Evolutionary conservation across 2,888 invertebrate genomes (phyloP), one percentile per base, ranked within the genome.

Genomic region (Blastobasis adustella): DNA sequence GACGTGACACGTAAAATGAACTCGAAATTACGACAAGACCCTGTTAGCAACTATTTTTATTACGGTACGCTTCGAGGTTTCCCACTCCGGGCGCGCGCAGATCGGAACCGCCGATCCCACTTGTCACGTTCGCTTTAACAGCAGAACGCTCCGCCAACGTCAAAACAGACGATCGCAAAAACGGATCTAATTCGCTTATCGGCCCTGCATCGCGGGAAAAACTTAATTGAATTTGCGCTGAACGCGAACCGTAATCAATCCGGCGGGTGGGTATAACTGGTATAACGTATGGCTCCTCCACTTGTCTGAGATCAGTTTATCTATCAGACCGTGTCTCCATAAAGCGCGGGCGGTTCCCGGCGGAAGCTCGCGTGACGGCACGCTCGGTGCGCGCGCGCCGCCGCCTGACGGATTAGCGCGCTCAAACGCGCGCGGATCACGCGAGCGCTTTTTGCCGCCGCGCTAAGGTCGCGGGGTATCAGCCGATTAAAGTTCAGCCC

Each of bases 311-410:
- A 68, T 71, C 68, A 66, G 62, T 63, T 65, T 64, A 59, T 63
- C 62, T 66, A 71, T 59, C 72, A 69, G 71, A 74, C 67, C 71
- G 72, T 72, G 65, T 63, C 68, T 62, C 55, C 61, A 62, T 69
- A 64, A 67, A 67, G 54, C 9, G 42, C 42, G 42, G 42, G 5
- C 10, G 9, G 10, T 57, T 57, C 54, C 57, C 54, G 70, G 61
- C 71, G 68, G 71, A 68, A 66, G 70, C 62, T 75, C 67, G 76
- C 76, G 76, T 76, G 76, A 72, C 69, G 73, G 73, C 75, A 73
- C 74, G 76, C 67, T 63, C 55, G 47, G 50, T 72, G 73, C 72
- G 73, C 72, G 69, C 69, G 36, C 40, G 59, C 59, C 57, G 70
- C 61, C 66, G 67, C 65, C 67, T 69, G 74, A 76, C 71, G 76